Conservation (phyloP, 1,140 invertebrate species). For the Lanistes nyassanus region DNA sequence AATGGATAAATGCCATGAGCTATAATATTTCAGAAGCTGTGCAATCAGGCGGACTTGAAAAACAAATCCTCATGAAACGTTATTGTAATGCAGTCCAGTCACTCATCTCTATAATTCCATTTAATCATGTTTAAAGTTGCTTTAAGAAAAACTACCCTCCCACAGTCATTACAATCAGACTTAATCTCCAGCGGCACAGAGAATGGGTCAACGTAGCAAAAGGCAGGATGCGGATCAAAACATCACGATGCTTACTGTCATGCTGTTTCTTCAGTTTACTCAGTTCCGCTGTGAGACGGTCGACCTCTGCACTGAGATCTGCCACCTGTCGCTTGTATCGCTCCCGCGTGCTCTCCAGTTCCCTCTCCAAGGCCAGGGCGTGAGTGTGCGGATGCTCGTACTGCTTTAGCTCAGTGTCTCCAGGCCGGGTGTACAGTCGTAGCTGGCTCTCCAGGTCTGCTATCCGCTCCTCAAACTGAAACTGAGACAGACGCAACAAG, state of each 20-base stretch:
- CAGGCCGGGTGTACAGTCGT: conserved; percentile 38
- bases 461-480: conserved; percentile 63
- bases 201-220: too few species aligned
- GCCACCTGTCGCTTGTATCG: conserved; percentile 51
- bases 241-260: conserved; percentile 35
- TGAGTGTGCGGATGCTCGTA: conserved; percentile 58
- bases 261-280: conserved; percentile 46
- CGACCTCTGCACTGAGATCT: conserved; percentile 52
- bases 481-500: conserved; percentile 35
- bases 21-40: too few species aligned
- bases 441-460: conserved; percentile 59
- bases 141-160: too few species aligned
- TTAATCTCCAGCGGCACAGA: too few species aligned
- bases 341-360: conserved; percentile 59
- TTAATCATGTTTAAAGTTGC: too few species aligned
- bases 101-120: too few species aligned
- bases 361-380: conserved; percentile 56
- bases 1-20: too few species aligned
- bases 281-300: conserved; percentile 51
- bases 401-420: conserved; percentile 37
- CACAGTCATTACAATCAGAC: too few species aligned
- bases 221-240: background rate
- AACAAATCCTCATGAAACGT: too few species aligned
- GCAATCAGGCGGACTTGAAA: too few species aligned
- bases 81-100: too few species aligned